Evolutionary conservation across 2,888 invertebrate species (phyloP), one percentile per base, ranked within the genome.

Genomic region (Apamea crenata): DNA sequence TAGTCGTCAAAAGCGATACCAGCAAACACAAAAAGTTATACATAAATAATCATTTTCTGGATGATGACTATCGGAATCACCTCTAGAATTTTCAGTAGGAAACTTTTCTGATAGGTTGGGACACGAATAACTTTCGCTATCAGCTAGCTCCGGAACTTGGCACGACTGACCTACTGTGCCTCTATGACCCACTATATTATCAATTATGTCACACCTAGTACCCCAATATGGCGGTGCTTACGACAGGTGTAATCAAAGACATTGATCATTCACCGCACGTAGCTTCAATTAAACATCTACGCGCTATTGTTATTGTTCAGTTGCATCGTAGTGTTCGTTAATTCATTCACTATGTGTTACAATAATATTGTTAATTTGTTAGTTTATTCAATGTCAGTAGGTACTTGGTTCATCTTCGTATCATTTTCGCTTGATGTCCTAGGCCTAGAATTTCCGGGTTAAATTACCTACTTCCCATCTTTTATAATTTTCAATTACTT

Each of bases 211-310:
- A 88, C 74, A 77, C 44, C n/a, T 65, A 36, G 32, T 32, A 18
- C 25, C 73, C 88, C 36, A 73, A 75, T 59, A 81, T 14, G 83
- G 88, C 40, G 18, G 2, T 44, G 47, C 50, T 88, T 85, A 86
- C 88, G 67, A 75, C 77, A 77, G n/a, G 69, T 82, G 72, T 81
- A 69, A 67, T 68, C 65, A 77, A 47, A 86, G 29, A 65, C 65
- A 67, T 77, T 78, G 61, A 75, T 77, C 29, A 88, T 81, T 81
- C 87, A 68, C 14, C 25, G 72, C 89, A 78, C 87, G 87, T 89
- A 87, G 81, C 69, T 21, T 63, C 78, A 87, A 87, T 87, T 87
- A 87, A 87, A 87, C 83, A 75, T 72, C 70, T 70, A 77, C 76
- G 71, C 40, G 53, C 59, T 74, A 77, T 77, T 89, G 78, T 84